Conservation (phyloP, 37 sponge, comb jelly and placozoan genomes). For the Axinella damicornis region DNA sequence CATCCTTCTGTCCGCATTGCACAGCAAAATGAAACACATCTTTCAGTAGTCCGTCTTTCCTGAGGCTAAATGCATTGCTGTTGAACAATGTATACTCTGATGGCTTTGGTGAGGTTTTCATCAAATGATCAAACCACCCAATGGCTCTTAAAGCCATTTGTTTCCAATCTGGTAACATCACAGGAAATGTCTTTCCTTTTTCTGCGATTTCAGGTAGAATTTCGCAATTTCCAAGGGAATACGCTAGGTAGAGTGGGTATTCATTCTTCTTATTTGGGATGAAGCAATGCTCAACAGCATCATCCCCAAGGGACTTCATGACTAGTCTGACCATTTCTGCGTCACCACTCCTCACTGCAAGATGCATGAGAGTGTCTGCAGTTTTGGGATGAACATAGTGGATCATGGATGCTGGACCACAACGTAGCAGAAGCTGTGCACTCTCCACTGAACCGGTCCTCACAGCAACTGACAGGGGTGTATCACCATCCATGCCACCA, state of each 20-base stretch:
- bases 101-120: background rate
- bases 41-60: too few species aligned
- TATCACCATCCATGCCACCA: background rate
- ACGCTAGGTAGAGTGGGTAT: constrained; percentile 40
- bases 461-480: background rate
- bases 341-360: constrained; percentile 27
- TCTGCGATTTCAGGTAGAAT: background rate
- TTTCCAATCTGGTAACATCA: background rate
- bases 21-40: too few species aligned
- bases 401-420: background rate
- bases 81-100: background rate
- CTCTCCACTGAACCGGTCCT: background rate
- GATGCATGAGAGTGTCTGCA: constrained; percentile 10
- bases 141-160: background rate
- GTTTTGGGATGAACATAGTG: background rate
- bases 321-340: constrained; percentile 21
- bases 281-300: constrained; percentile 13
- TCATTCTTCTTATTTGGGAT: background rate
- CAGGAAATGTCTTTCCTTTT: background rate
- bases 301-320: background rate
- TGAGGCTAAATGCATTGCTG: background rate
- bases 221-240: constrained; percentile 29
- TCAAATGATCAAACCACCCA: constrained; percentile 19
- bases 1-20: background rate
- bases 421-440: background rate